Evolutionary conservation across 2,797 vertebrate genomes (phyloP).

Genomic region (Eospalax fontanierii): DNA sequence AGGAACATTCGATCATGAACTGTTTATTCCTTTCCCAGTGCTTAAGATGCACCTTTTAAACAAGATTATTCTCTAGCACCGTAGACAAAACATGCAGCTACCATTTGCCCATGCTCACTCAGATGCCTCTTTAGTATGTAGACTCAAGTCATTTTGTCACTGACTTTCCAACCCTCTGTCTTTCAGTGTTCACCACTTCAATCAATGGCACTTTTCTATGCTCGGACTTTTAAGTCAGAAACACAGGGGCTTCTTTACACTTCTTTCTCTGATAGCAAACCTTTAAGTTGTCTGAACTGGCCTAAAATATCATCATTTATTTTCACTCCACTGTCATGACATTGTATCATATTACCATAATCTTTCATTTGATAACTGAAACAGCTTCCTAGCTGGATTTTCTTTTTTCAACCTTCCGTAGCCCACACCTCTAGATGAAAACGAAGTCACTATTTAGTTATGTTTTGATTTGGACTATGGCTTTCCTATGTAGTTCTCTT

Average conservation of each 20-base stretch:
- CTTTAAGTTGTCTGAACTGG: background rate
- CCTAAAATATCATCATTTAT: background rate
- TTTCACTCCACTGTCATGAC: background rate
- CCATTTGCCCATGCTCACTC: background rate
- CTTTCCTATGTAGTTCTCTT: background rate
- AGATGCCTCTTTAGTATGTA: background rate
- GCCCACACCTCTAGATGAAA: background rate
- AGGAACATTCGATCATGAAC: background rate
- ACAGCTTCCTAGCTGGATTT: background rate
- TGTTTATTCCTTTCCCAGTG: background rate
- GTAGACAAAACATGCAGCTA: background rate
- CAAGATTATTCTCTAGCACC: background rate
- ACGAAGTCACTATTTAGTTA: background rate
- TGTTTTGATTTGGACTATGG: background rate
- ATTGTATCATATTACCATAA: background rate
- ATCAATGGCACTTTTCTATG: background rate
- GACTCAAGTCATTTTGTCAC: background rate
- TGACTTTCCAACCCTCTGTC: background rate
- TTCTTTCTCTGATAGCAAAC: background rate
- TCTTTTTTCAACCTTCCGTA: background rate
- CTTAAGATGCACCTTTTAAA: background rate
- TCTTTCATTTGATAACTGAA: background rate
- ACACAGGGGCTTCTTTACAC: background rate
- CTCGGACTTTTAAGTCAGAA: slow-evolving; percentile 20
- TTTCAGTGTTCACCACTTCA: background rate